A percentile compares a stretch with the other conserved stretches of the same genome.
These are phyloP conservation scores for Heliconius hewitsoni DNA, from an alignment of 1,140 invertebrate species.

Conservation along the genomic window DNA sequence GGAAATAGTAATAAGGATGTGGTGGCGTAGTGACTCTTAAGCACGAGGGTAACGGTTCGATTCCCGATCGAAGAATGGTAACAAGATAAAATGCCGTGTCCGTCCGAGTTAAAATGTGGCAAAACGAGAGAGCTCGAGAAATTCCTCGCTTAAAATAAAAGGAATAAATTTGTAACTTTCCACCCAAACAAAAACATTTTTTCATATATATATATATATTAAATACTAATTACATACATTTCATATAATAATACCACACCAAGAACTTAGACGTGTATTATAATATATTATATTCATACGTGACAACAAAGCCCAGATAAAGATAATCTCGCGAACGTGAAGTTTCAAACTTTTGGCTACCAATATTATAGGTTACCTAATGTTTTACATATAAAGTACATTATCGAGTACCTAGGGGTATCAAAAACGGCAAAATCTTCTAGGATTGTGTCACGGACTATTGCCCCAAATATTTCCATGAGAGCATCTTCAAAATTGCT, in stretches of 20 bases:
- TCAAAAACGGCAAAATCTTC: slow-evolving; percentile 8
- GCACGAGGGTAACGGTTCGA: too few species aligned
- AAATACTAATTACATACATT: background rate
- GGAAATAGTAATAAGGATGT: background rate
- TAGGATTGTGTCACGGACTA: slow-evolving; percentile 24
- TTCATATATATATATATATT: background rate
- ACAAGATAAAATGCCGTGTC: too few species aligned
- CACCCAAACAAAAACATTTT: too few species aligned
- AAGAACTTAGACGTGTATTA: background rate
- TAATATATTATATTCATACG: slow-evolving; percentile 9
- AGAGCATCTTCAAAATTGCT: slow-evolving; percentile 13
- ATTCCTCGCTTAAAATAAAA: too few species aligned
- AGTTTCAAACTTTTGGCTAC: background rate
- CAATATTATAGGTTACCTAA: slow-evolving; percentile 1
- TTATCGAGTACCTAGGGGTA: background rate
- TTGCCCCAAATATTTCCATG: slow-evolving; percentile 19
- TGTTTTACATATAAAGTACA: slow-evolving; percentile 18
- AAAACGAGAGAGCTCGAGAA: too few species aligned
- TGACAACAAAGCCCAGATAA: background rate
- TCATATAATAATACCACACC: background rate
- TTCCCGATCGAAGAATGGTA: too few species aligned
- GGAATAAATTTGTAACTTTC: too few species aligned
- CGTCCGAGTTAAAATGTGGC: too few species aligned
- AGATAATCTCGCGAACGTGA: background rate
- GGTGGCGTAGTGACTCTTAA: too few species aligned